These are phyloP conservation scores for Prionace glauca DNA, from an alignment of 2,797 vertebrate species.

Conservation along the genomic window DNA sequence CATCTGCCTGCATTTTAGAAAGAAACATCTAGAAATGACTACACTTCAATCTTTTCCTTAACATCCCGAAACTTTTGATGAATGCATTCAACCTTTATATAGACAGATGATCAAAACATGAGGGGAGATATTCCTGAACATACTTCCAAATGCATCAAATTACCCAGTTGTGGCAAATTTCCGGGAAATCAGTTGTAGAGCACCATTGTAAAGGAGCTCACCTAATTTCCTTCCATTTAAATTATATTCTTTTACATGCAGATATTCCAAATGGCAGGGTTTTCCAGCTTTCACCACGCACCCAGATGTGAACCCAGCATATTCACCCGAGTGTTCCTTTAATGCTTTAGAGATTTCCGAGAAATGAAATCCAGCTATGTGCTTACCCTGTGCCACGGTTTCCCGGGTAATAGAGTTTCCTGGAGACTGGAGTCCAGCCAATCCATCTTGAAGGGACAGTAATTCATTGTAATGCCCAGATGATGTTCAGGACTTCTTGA, in stretches of 20 bases:
- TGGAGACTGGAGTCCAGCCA: constrained; percentile 45
- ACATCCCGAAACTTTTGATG: neutral
- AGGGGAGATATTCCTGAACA: neutral
- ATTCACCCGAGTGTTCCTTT: neutral
- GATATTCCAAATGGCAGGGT: neutral
- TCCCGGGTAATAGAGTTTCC: constrained; percentile 46
- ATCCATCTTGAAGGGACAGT: constrained; percentile 29
- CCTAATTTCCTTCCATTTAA: neutral
- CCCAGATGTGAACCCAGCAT: neutral
- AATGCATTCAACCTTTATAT: neutral
- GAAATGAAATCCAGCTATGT: neutral
- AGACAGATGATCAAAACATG: neutral
- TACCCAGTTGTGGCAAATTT: neutral
- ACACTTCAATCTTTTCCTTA: neutral
- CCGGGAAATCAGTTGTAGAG: neutral
- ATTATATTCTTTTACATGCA: neutral
- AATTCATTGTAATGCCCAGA: neutral
- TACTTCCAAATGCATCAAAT: neutral
- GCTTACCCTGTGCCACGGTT: constrained; percentile 46
- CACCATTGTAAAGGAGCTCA: neutral
- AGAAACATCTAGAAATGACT: neutral
- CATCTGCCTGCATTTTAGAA: neutral
- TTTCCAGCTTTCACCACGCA: neutral
- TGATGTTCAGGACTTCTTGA: neutral
- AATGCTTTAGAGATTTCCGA: neutral